Conservation (phyloP, 2,888 invertebrate genomes). For the Acleris emargana region DNA sequence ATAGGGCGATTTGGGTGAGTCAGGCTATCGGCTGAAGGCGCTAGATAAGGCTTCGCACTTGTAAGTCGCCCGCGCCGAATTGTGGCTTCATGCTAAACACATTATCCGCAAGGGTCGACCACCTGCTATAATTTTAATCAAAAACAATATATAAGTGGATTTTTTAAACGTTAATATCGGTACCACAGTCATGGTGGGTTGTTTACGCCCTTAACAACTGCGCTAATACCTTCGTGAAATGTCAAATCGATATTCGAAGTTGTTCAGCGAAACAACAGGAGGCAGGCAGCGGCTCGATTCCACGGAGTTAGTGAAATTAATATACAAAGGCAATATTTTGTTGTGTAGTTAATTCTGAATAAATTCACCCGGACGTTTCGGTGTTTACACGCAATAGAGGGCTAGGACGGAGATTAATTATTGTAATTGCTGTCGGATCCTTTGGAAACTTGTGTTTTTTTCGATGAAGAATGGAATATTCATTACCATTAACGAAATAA, state of each 20-base stretch:
- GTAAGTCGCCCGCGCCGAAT: slow-evolving; percentile 62
- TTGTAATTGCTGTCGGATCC: slow-evolving; percentile 5
- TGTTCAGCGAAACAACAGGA: slow-evolving; percentile 14
- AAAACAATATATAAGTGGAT: not conserved
- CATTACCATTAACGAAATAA: not conserved
- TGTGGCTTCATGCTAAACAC: slow-evolving; percentile 62
- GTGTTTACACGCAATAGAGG: slow-evolving; percentile 19
- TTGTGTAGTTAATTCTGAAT: slow-evolving; percentile 15
- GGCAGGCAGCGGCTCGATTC: slow-evolving; percentile 11
- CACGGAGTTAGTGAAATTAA: slow-evolving; percentile 16
- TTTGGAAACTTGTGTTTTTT: slow-evolving; percentile 9
- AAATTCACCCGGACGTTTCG: slow-evolving; percentile 15
- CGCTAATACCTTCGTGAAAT: slow-evolving; percentile 38
- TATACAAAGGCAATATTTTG: slow-evolving; percentile 25
- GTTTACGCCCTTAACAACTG: slow-evolving; percentile 4
- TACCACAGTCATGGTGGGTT: not conserved
- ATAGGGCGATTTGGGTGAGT: slow-evolving; percentile 56
- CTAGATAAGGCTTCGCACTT: slow-evolving; percentile 69
- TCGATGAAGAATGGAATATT: not conserved
- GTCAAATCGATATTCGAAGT: slow-evolving; percentile 37
- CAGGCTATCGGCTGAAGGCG: slow-evolving; percentile 56
- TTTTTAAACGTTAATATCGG: not conserved
- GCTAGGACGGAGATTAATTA: slow-evolving; percentile 1
- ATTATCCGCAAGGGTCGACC: slow-evolving; percentile 52
- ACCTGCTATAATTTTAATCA: slow-evolving; percentile 35